A percentile compares a stretch with the other conserved stretches of the same genome.
phyloP scores from a whole-genome alignment of 2,888 invertebrate genomes.

The Biston stratarius region DNA sequence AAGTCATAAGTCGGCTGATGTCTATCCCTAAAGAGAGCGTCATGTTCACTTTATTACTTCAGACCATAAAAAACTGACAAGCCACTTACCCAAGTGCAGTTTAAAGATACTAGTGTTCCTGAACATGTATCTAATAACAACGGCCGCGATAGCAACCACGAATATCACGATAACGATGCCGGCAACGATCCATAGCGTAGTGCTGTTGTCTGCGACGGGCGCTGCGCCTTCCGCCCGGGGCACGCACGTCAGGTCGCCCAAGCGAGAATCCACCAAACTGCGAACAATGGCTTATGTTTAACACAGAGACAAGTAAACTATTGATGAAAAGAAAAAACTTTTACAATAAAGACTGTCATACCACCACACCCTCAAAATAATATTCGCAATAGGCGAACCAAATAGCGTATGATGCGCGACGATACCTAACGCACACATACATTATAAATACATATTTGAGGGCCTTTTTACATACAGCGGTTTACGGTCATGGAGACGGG shows the following conservation, averaged over 20 bases:
- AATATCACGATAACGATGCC: slow-evolving; percentile 53
- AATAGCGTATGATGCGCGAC: no score
- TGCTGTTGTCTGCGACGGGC: slow-evolving; percentile 33
- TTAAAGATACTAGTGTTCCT: slow-evolving; percentile 59
- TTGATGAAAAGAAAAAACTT: not conserved
- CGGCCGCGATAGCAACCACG: slow-evolving; percentile 44
- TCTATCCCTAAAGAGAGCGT: no score
- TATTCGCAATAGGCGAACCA: no score
- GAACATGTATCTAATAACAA: slow-evolving; percentile 55
- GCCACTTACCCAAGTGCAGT: slow-evolving; percentile 19
- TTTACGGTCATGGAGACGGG: no score
- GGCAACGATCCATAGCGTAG: slow-evolving; percentile 58
- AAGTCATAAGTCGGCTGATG: no score
- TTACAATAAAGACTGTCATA: no score
- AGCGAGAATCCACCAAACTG: slow-evolving; percentile 57
- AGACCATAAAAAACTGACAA: not conserved
- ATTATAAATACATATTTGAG: no score
- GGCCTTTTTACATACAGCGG: no score
- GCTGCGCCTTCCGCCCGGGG: slow-evolving; percentile 40
- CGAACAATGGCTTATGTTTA: slow-evolving; percentile 4
- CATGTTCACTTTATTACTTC: no score
- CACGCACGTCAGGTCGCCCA: slow-evolving; percentile 61
- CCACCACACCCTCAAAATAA: no score
- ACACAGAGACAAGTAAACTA: not conserved
- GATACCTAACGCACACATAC: no score